Evolutionary conservation across 35 echinoderm and acorn worm species (phyloP).

Genomic region (Nesometra sesokonis): DNA sequence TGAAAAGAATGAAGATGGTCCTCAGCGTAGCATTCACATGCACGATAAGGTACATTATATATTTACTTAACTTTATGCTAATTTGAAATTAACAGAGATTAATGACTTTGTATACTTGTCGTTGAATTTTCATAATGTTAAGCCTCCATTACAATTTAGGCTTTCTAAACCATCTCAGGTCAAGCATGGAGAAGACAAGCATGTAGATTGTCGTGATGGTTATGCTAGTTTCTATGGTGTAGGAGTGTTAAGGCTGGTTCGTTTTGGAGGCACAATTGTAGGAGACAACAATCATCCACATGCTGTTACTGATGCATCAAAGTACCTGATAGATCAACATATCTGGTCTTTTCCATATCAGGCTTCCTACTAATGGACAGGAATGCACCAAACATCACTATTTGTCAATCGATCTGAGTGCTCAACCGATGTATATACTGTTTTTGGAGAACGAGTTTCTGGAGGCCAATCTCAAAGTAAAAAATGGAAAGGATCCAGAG

Average conservation of each 20-base stretch:
- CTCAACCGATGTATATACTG: no score
- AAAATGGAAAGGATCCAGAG: no score
- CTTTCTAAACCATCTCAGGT: constrained; percentile 9
- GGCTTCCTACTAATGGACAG: constrained; percentile 7
- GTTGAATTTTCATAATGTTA: no score
- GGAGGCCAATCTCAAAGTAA: neutral
- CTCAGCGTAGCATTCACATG: neutral
- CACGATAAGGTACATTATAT: neutral
- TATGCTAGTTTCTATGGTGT: constrained; percentile 9
- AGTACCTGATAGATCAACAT: neutral
- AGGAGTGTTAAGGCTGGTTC: neutral
- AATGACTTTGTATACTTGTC: no score
- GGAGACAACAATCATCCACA: constrained; percentile 11
- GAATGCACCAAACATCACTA: constrained; percentile 1
- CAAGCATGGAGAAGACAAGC: constrained; percentile 3
- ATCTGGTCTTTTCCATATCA: constrained; percentile 3
- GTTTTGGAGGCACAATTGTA: neutral
- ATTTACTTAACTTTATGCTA: neutral
- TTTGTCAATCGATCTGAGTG: constrained; percentile 2
- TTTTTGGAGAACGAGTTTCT: constrained; percentile 22
- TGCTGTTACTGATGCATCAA: neutral
- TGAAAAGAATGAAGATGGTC: neutral
- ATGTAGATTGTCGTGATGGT: constrained; percentile 3
- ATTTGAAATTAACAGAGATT: neutral
- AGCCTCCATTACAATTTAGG: no score